Conservation (phyloP, 1,140 invertebrate genomes). For the Radopholus similis region DNA sequence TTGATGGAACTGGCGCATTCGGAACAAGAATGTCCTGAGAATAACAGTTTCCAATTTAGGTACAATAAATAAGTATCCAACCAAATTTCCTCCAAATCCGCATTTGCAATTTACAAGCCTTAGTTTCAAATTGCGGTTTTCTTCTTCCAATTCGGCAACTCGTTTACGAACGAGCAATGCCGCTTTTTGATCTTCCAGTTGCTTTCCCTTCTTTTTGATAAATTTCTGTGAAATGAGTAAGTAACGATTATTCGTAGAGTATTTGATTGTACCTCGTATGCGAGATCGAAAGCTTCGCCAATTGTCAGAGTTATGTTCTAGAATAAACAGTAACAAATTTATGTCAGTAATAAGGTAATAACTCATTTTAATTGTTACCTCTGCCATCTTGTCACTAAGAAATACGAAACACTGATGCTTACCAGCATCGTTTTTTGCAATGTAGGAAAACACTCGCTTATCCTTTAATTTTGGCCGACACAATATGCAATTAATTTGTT, state of each 20-base stretch:
- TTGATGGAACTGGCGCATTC: background rate
- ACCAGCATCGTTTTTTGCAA: conserved; percentile 40
- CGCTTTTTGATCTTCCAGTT: conserved; percentile 40
- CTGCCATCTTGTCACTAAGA: conserved; percentile 54
- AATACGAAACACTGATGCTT: conserved; percentile 51
- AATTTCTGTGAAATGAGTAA: conserved; percentile 30
- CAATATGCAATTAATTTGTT: background rate
- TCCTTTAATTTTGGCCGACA: conserved; percentile 32
- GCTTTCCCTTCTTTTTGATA: conserved; percentile 38
- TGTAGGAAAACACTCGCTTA: conserved; percentile 54
- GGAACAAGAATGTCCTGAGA: background rate
- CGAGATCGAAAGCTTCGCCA: conserved; percentile 54
- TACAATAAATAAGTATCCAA: background rate
- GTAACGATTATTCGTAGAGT: background rate
- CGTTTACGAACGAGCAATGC: conserved; percentile 40
- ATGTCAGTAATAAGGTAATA: too few species aligned
- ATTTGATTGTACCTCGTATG: conserved; percentile 35
- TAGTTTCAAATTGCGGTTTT: conserved; percentile 30
- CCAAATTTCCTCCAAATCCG: background rate
- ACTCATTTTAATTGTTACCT: too few species aligned
- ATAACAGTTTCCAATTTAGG: background rate
- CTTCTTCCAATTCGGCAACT: conserved; percentile 47
- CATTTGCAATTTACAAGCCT: conserved; percentile 9
- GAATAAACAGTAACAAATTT: too few species aligned
- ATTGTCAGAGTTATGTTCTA: conserved; percentile 53